Percentiles rank a stretch among this genome's conserved stretches.
phyloP scores from a whole-genome alignment of 2,888 invertebrate genomes.

The Phalangium opilio region DNA sequence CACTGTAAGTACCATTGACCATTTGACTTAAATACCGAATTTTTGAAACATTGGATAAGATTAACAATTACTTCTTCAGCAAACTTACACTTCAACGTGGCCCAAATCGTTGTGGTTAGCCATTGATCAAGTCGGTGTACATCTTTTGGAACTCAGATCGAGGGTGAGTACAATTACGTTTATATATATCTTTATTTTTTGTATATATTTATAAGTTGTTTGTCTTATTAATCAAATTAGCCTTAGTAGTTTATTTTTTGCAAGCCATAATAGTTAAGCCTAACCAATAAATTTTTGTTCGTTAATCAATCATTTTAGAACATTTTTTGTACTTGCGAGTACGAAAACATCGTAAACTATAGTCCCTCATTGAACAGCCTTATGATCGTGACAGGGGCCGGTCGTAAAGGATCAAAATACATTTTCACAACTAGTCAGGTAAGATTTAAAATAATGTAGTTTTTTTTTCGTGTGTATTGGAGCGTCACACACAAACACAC shows the following conservation, averaged over 20 bases:
- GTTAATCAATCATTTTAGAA: slow-evolving; percentile 50
- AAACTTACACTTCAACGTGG: slow-evolving; percentile 92
- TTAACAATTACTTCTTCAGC: slow-evolving; percentile 39
- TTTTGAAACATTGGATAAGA: background rate
- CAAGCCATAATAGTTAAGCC: no score
- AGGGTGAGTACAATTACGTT: slow-evolving; percentile 30
- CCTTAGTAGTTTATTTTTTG: no score
- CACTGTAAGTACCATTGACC: slow-evolving; percentile 44
- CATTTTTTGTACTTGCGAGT: slow-evolving; percentile 79
- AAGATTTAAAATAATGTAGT: slow-evolving; percentile 21
- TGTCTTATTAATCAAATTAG: no score
- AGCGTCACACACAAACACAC: background rate
- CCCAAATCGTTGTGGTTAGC: slow-evolving; percentile 82
- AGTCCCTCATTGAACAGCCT: slow-evolving; percentile 81
- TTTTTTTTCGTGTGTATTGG: slow-evolving; percentile 6
- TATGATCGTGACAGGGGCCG: slow-evolving; percentile 81
- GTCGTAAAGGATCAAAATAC: slow-evolving; percentile 75
- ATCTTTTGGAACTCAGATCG: slow-evolving; percentile 71
- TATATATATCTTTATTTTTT: background rate
- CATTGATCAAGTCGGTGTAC: slow-evolving; percentile 79
- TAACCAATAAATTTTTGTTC: no score
- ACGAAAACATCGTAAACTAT: slow-evolving; percentile 72
- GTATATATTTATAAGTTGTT: no score
- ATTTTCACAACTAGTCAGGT: slow-evolving; percentile 84
- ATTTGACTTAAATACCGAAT: background rate